Percentiles rank a stretch among this genome's conserved stretches.
Evolutionary conservation across 2,888 invertebrate genomes (phyloP).

Genomic region (Kryphioiulus occultus): DNA sequence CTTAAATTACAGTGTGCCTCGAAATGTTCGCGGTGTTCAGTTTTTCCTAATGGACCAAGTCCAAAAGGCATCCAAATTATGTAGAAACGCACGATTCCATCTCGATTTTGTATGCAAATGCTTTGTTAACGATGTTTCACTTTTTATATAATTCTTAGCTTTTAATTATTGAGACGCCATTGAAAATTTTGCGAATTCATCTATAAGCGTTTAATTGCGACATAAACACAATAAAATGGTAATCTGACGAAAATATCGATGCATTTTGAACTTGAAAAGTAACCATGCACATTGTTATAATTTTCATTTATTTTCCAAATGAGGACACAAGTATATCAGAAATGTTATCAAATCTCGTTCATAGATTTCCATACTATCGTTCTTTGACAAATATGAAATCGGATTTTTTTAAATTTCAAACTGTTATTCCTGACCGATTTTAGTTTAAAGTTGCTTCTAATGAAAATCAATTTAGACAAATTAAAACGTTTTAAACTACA

Average conservation of each 20-base stretch:
- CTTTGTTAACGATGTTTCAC: neutral
- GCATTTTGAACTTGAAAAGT: neutral
- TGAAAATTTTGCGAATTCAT: neutral
- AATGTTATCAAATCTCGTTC: too few relatives aligned
- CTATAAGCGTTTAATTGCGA: neutral
- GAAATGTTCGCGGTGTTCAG: neutral
- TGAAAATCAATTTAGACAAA: too few relatives aligned
- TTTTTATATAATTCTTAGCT: neutral
- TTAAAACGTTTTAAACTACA: too few relatives aligned
- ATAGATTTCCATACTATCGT: too few relatives aligned
- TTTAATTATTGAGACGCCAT: neutral
- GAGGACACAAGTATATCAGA: too few relatives aligned
- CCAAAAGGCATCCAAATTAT: neutral
- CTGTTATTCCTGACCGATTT: too few relatives aligned
- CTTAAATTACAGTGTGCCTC: conserved; percentile 4
- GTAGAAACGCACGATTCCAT: neutral
- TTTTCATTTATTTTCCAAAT: too few relatives aligned
- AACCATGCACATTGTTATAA: too few relatives aligned
- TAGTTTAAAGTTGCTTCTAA: too few relatives aligned
- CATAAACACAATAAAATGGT: neutral
- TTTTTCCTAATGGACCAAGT: neutral
- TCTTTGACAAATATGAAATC: too few relatives aligned
- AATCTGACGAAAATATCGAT: neutral
- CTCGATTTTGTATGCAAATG: neutral
- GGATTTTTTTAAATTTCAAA: too few relatives aligned